Conservation (phyloP, 2,888 invertebrate species). For the Pelosia muscerda region DNA sequence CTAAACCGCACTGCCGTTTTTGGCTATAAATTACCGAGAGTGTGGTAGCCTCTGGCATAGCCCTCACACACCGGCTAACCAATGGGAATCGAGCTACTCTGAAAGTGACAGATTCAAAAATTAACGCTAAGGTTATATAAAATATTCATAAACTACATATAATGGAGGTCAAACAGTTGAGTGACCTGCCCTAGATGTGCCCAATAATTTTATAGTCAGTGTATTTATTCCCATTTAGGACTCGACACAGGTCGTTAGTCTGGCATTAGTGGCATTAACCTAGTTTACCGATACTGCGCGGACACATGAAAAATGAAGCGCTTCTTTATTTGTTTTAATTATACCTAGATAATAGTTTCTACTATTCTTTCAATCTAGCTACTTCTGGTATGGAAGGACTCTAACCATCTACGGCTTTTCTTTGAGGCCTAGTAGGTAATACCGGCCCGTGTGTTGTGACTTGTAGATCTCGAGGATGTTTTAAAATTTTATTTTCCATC, state of each 20-base stretch:
- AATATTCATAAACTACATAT: background rate
- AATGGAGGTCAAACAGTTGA: conserved; percentile 46
- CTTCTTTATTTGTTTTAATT: conserved; percentile 5
- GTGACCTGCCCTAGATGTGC: conserved; percentile 58
- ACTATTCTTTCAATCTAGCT: background rate
- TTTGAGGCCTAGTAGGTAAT: too few species aligned
- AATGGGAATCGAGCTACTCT: too few species aligned
- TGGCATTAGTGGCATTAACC: conserved; percentile 45
- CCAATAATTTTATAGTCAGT: conserved; percentile 55
- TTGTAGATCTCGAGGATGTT: too few species aligned
- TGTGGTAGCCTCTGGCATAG: too few species aligned
- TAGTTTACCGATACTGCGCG: conserved; percentile 35
- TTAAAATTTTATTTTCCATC: too few species aligned
- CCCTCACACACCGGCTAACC: too few species aligned
- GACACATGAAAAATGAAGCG: conserved; percentile 31
- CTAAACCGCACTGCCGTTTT: too few species aligned
- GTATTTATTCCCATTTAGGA: conserved; percentile 53
- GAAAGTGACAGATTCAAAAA: background rate
- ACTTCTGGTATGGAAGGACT: background rate
- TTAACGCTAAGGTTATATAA: too few species aligned
- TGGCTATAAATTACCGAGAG: too few species aligned
- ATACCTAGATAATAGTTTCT: background rate
- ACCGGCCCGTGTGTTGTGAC: too few species aligned
- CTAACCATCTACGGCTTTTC: background rate
- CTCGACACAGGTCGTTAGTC: conserved; percentile 43